Base-by-base conservation (phyloP, 2,113 vertebrate genomes). In the Silurus asotus region DNA sequence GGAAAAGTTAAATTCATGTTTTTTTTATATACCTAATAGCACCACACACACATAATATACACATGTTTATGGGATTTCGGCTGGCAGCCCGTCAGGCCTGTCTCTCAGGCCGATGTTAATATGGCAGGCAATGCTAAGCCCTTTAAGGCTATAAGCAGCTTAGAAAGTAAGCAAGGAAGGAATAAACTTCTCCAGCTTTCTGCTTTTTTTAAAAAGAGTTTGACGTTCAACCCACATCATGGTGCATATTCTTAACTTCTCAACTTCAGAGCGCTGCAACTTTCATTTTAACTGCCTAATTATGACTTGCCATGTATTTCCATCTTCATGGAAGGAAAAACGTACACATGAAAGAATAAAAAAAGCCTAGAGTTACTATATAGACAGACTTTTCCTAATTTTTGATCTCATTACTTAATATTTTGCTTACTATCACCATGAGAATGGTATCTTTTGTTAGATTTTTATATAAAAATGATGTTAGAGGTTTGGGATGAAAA, bases 161-260 rank as follows among this genome's bases (percentile, higher is more conserved):
- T 95, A 95, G 90, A 92, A 93, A 95, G 92, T 92, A 92, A 94
- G 92, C 92, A 91, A 89, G 91, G 90, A 88, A 90, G 90, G 93
- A 95, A 94, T 94, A 94, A 95, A 95, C 93, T 94, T 95, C 92
- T 94, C 93, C 93, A 94, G 94, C 92, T 92, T 92, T 91, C 89
- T 90, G 92, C 93, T 94, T 92, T 94, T 95, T 37, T 37, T 37
- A 2, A 90, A 87, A 89, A 93, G 91, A 94, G 92, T 93, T 93
- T 92, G 93, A 93, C 89, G 87, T 89, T 93, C 92, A 93, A 89
- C 91, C 90, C 90, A 92, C 45, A 37, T 14, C 83, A 88, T 65
- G 65, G 77, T 84, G 72, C 76, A 37, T 37, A 37, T 37, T 37
- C 37, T 37, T 19, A 61, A 81, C 84, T 61, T 84, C 75, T 61